Base-by-base conservation (phyloP, 2,888 invertebrate species). In the Tinea pellionella region DNA sequence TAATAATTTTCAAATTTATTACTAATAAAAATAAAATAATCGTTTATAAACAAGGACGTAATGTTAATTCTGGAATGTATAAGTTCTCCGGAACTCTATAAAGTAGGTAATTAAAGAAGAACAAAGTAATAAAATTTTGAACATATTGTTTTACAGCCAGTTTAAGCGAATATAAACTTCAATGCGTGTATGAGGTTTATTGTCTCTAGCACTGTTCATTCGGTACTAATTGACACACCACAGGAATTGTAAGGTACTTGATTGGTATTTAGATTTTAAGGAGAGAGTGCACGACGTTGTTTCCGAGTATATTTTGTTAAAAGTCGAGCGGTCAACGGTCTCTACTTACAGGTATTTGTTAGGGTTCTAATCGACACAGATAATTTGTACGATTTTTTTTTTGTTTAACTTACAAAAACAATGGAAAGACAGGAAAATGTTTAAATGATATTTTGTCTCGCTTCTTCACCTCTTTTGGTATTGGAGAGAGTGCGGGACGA, bases 221-320 rank as follows among this genome's bases (percentile, higher is more conserved):
- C 77, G 75, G 71, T 86, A 84, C 75, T 80, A 78, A 80, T 82
- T 86, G 85, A 78, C 84, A 77, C 86, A 78, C 86, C 86, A 81
- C 82, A 84, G 86, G 86, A 24, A 86, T 71, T 73, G 47, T 47
- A 86, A 87, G 87, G 87, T 87, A 87, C 83, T 87, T 84, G 77
- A 84, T 83, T 86, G 80, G 85, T 85, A 83, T 84, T 79, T 77
- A 80, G 80, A 78, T 16, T 47, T 2, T 8, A 13, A 16, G 16
- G 55, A 24, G 55, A 24, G 55, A n/a, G 13, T 24, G 12, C 72
- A 77, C 78, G 67, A 66, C 81, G 74, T 77, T 75, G 77, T 73
- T 64, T 73, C 65, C 85, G 85, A 85, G 86, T 85, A 85, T 78
- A 72, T 73, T 74, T 75, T 43, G 30, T 73, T 75, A 74, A 24